A percentile compares a stretch with the other conserved stretches of the same genome.
These are phyloP conservation scores for Epinephelus moara DNA, from an alignment of 2,113 vertebrate species.

Conservation along the genomic window DNA sequence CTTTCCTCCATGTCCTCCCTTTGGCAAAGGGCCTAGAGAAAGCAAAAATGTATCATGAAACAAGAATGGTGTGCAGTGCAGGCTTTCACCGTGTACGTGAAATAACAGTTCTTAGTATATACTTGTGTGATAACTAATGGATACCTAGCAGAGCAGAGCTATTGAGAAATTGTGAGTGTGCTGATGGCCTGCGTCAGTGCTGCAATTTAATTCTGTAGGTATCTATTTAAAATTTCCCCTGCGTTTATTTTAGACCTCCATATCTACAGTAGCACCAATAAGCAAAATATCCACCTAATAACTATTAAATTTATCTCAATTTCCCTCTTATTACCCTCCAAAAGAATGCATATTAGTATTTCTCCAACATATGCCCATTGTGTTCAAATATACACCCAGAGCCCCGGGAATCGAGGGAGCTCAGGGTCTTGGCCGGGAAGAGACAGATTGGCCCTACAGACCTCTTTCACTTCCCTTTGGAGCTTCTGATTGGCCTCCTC, in stretches of 20 bases:
- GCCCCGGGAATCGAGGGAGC: conserved; percentile 23
- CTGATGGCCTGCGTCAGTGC: neutral
- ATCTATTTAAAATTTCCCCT: neutral
- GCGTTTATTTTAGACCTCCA: neutral
- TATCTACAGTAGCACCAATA: neutral
- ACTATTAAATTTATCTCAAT: neutral
- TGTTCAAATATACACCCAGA: conserved; percentile 51
- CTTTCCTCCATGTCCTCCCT: conserved; percentile 95
- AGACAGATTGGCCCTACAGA: conserved; percentile 76
- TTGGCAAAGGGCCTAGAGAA: conserved; percentile 90
- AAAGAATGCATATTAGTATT: conserved; percentile 14
- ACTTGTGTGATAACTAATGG: neutral
- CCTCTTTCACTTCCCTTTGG: conserved; percentile 95
- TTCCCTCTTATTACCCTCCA: neutral
- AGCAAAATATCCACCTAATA: neutral
- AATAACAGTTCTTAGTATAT: neutral
- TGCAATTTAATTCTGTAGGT: neutral
- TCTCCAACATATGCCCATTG: conserved; percentile 22
- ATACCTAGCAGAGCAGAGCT: neutral
- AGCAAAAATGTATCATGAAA: conserved; percentile 19
- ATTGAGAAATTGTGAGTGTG: neutral
- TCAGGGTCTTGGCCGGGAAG: conserved; percentile 57
- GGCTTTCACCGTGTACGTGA: neutral
- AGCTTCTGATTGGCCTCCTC: conserved; percentile 94
- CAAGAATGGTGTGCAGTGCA: neutral